These are phyloP conservation scores for Reinhardtius hippoglossoides DNA, from an alignment of 2,113 vertebrate genomes.

Conservation along the genomic window DNA sequence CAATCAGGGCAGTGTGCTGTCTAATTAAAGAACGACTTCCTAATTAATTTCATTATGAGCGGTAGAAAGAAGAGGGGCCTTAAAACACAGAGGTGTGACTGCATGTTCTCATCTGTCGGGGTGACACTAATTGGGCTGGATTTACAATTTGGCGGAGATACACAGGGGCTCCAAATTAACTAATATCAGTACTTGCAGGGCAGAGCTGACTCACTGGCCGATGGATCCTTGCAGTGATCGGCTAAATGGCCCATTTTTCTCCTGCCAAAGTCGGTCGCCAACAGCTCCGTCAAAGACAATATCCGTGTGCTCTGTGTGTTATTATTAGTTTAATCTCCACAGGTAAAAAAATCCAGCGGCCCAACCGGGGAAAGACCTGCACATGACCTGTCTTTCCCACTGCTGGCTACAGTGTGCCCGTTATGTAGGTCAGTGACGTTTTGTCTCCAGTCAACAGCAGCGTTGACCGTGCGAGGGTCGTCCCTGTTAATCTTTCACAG, in stretches of 20 bases:
- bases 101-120: slow-evolving; percentile 61
- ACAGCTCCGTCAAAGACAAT: slow-evolving; percentile 9
- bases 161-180: slow-evolving; percentile 23
- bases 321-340: slow-evolving; percentile 7
- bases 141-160: slow-evolving; percentile 50
- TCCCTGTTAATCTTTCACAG: neutral
- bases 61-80: slow-evolving; percentile 54
- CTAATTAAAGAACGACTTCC: slow-evolving; percentile 65
- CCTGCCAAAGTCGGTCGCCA: slow-evolving; percentile 6
- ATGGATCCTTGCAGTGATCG: neutral
- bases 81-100: slow-evolving; percentile 59
- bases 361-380: neutral
- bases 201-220: slow-evolving; percentile 21
- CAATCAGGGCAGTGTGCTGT: slow-evolving; percentile 54
- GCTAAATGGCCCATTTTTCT: slow-evolving; percentile 31
- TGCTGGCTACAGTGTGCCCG: neutral
- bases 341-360: neutral
- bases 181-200: slow-evolving; percentile 37
- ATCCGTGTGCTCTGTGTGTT: slow-evolving; percentile 1
- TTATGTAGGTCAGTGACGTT: slow-evolving; percentile 10
- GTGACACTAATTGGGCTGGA: slow-evolving; percentile 63
- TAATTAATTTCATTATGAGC: slow-evolving; percentile 72
- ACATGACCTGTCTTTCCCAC: slow-evolving; percentile 2
- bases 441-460: neutral
- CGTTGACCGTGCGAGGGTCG: neutral